Evolutionary conservation across 2,113 vertebrate genomes (phyloP).

Genomic region (Turdus rufiventris): DNA sequence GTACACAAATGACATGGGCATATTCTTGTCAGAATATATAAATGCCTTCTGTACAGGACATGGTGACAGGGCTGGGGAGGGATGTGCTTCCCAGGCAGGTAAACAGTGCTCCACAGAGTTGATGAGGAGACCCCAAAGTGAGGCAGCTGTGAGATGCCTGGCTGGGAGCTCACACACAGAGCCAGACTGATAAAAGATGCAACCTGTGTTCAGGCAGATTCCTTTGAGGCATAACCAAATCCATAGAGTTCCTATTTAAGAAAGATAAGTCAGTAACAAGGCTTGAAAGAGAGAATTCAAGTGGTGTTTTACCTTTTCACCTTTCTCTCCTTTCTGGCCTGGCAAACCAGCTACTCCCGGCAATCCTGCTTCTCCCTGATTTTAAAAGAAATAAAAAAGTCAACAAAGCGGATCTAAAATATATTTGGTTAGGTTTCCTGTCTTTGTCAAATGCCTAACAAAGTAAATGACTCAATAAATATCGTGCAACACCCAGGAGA

Average conservation of each 20-base stretch:
- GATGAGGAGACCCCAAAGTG: background rate
- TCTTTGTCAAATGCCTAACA: background rate
- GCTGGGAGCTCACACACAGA: accelerated
- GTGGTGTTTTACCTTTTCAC: slow-evolving; percentile 76
- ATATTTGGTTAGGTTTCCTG: background rate
- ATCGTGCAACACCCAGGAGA: background rate
- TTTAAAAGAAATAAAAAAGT: slow-evolving; percentile 3
- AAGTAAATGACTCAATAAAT: background rate
- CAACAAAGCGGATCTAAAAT: background rate
- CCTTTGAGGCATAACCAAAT: background rate
- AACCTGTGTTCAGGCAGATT: background rate
- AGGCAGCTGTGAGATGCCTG: background rate
- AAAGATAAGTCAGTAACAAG: background rate
- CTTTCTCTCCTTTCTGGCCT: slow-evolving; percentile 81
- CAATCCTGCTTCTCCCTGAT: slow-evolving; percentile 82
- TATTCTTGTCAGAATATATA: background rate
- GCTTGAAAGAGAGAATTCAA: background rate
- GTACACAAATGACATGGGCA: background rate
- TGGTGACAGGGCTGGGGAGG: background rate
- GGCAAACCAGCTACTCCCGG: slow-evolving; percentile 75
- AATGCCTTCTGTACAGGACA: accelerated
- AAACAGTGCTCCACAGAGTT: background rate
- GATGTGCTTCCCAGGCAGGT: background rate
- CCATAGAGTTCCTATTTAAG: background rate
- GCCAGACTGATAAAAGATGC: background rate